These are phyloP conservation scores for Sylvilagus floridanus DNA, from an alignment of 2,797 vertebrate genomes.

Conservation along the genomic window DNA sequence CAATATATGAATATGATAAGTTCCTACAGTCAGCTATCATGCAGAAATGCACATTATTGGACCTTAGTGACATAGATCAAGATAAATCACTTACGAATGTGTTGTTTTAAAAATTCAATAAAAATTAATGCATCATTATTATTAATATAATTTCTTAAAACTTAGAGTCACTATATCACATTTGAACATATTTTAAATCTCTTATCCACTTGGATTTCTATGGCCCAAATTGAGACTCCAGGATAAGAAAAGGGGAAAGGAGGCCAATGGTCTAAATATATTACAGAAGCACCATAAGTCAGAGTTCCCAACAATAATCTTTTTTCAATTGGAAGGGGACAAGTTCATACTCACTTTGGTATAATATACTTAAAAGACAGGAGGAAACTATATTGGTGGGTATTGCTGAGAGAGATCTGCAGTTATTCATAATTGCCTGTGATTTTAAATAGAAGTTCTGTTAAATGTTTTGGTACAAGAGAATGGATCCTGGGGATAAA, in stretches of 20 bases:
- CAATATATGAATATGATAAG: not conserved
- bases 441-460: not conserved
- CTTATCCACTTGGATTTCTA: conserved; percentile 27
- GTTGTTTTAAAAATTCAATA: not conserved
- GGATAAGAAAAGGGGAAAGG: not conserved
- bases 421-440: conserved; percentile 18
- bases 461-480: not conserved
- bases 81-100: not conserved
- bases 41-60: not conserved
- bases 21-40: not conserved
- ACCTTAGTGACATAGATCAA: not conserved
- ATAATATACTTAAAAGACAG: not conserved
- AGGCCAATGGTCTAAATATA: not conserved
- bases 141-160: not conserved
- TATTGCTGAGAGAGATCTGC: not conserved
- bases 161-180: not conserved
- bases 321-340: not conserved
- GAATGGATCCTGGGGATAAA: not conserved
- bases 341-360: not conserved
- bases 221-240: not conserved
- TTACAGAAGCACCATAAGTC: not conserved
- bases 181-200: not conserved
- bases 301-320: not conserved
- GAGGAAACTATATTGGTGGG: not conserved
- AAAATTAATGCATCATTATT: not conserved